Evolutionary conservation across 2,888 invertebrate genomes (phyloP).

Genomic region (Leptinotarsa rubiginosa): DNA sequence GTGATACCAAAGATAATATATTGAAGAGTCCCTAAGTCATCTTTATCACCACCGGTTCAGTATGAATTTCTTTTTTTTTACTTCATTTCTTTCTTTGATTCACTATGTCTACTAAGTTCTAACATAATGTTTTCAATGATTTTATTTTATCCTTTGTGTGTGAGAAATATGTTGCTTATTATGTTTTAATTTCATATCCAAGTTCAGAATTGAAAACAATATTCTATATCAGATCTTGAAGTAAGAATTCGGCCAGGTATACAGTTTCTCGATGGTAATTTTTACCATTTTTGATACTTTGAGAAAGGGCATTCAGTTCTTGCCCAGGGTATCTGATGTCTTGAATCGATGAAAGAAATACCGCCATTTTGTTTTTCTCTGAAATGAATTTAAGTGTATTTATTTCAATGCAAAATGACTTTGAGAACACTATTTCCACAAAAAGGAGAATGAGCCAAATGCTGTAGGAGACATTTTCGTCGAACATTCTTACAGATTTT

Average conservation of each 20-base stretch:
- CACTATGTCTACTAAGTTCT: neutral
- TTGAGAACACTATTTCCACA: neutral
- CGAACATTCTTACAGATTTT: slow-evolving; percentile 30
- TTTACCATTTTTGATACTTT: neutral
- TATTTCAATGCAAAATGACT: neutral
- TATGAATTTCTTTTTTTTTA: neutral
- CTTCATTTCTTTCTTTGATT: neutral
- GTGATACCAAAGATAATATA: slow-evolving; percentile 20
- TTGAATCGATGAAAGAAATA: neutral
- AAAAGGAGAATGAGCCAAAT: slow-evolving; percentile 10
- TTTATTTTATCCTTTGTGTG: neutral
- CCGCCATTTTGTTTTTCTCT: neutral
- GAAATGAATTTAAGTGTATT: neutral
- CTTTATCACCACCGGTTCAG: slow-evolving; percentile 7
- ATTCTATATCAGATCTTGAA: neutral
- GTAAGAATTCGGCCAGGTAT: neutral
- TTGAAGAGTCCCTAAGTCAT: neutral
- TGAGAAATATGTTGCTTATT: neutral
- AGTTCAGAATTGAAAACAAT: neutral
- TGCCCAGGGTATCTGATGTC: neutral
- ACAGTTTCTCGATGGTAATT: too few relatives aligned
- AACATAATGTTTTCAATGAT: neutral
- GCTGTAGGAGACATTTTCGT: slow-evolving; percentile 10
- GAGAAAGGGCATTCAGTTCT: neutral
- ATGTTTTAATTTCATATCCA: neutral